Evolutionary conservation across 2,888 invertebrate species (phyloP).

Genomic region (Platycnemis pennipes): DNA sequence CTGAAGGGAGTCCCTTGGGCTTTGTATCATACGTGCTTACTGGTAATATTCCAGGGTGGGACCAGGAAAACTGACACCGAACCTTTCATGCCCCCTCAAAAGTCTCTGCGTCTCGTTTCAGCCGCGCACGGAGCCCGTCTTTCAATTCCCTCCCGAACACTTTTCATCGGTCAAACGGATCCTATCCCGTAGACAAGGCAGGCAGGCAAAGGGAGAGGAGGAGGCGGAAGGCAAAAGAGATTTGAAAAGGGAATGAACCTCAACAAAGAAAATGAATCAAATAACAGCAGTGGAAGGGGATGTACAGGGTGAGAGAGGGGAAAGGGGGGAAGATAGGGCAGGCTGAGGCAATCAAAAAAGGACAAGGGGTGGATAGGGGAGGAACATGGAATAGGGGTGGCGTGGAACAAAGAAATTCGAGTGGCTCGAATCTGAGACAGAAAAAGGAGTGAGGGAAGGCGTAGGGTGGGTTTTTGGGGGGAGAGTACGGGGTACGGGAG

Average conservation of each 20-base stretch:
- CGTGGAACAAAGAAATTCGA: background rate
- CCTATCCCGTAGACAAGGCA: background rate
- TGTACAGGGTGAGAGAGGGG: background rate
- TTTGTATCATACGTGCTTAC: background rate
- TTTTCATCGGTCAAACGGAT: conserved; percentile 5
- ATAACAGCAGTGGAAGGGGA: background rate
- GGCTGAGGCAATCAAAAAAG: background rate
- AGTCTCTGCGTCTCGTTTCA: background rate
- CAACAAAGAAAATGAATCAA: conserved; percentile 2
- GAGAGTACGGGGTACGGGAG: background rate
- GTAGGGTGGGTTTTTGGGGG: background rate
- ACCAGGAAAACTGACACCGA: background rate
- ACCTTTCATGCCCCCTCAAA: background rate
- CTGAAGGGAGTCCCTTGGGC: background rate
- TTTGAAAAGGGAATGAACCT: background rate
- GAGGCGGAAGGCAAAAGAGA: background rate
- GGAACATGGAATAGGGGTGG: background rate
- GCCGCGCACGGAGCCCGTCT: background rate
- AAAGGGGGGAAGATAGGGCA: background rate
- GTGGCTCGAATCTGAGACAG: conserved; percentile 10
- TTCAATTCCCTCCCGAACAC: background rate
- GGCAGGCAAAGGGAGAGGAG: background rate
- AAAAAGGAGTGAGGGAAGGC: background rate
- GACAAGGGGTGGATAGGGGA: background rate
- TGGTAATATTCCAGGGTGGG: background rate